Evolutionary conservation across 2,888 invertebrate genomes (phyloP).

Genomic region (Sericinus montela): DNA sequence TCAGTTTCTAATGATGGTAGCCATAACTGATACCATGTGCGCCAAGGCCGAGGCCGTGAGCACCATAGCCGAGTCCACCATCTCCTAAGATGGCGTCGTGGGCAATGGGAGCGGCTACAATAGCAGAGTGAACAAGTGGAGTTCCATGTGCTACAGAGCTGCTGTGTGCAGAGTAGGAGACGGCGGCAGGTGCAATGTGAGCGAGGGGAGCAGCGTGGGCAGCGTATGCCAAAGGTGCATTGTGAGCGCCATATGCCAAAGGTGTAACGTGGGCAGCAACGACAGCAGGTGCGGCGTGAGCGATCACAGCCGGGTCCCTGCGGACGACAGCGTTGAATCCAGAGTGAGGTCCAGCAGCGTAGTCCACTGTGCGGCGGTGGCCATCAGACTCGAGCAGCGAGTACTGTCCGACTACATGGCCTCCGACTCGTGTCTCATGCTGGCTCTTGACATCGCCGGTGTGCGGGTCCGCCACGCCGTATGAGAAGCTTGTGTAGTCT

Average conservation of each 20-base stretch:
- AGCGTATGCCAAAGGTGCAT: neutral
- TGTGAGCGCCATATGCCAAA: neutral
- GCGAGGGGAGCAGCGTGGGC: conserved; percentile 29
- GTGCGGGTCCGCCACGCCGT: conserved; percentile 70
- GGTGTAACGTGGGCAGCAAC: conserved; percentile 18
- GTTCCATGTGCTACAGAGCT: neutral
- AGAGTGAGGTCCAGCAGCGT: neutral
- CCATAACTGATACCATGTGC: conserved; percentile 22
- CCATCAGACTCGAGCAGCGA: conserved; percentile 37
- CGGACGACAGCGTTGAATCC: neutral
- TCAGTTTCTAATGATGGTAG: conserved; percentile 15
- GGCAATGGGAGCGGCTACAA: no score
- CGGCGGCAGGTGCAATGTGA: neutral
- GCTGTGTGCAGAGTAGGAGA: neutral
- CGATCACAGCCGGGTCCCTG: neutral
- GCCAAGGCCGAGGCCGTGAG: conserved; percentile 29
- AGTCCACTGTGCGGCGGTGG: neutral
- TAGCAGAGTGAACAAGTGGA: conserved; percentile 31
- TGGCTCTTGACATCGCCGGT: conserved; percentile 75
- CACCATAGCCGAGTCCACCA: conserved; percentile 30
- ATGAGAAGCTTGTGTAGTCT: conserved; percentile 60
- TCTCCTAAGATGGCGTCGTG: conserved; percentile 25
- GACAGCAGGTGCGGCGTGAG: conserved; percentile 18
- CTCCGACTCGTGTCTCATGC: conserved; percentile 65
- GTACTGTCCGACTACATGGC: conserved; percentile 69